A percentile compares a stretch with the other conserved stretches of the same genome.
Evolutionary conservation across 2,888 invertebrate species (phyloP).

Genomic region (Odontocolon sp.): DNA sequence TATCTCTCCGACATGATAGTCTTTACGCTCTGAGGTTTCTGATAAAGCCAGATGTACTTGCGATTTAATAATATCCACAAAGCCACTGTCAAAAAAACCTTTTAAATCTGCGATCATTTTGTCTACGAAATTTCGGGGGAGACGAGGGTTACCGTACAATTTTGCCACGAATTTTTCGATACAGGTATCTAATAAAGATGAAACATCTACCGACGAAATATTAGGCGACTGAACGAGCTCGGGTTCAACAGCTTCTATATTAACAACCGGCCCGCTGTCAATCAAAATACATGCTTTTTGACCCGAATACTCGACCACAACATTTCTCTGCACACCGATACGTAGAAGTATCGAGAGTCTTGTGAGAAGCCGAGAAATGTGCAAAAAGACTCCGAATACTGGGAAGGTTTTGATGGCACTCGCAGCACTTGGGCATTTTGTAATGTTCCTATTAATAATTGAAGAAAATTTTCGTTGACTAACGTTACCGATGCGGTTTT

Average conservation of each 20-base stretch:
- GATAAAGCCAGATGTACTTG: background rate
- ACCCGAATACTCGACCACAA: background rate
- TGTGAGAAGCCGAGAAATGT: background rate
- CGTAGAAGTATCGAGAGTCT: background rate
- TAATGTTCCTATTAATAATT: too few species aligned
- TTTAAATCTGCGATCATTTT: conserved; percentile 14
- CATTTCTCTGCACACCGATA: background rate
- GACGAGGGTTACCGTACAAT: conserved; percentile 7
- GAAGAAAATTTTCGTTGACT: too few species aligned
- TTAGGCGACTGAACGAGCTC: background rate
- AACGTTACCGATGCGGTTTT: too few species aligned
- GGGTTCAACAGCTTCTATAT: background rate
- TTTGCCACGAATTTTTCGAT: background rate
- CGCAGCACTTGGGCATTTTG: background rate
- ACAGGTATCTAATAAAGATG: background rate
- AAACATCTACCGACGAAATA: background rate
- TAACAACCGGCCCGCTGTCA: background rate
- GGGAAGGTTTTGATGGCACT: background rate
- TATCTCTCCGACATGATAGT: background rate
- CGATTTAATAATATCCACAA: background rate
- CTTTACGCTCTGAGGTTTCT: background rate
- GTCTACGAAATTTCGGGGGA: conserved; percentile 19
- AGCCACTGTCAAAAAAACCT: conserved; percentile 8
- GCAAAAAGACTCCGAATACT: background rate
- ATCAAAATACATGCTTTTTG: background rate